Evolutionary conservation across 1,140 invertebrate genomes (phyloP), one percentile per base, ranked within the genome.

Genomic region (Penaeus japonicus): DNA sequence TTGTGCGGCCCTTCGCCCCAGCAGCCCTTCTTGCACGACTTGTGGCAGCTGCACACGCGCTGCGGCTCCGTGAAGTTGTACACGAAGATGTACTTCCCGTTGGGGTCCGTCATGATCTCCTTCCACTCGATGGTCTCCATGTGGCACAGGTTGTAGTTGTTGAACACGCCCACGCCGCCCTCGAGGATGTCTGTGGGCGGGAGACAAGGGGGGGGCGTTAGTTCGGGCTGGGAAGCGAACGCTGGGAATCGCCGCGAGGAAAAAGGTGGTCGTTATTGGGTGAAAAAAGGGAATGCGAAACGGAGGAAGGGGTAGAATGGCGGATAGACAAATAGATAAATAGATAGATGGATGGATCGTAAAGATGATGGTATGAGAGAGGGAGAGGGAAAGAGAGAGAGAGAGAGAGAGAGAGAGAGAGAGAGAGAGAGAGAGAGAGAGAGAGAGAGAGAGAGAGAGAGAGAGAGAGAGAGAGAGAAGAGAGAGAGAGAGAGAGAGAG

Each of bases 81-180:
- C 0, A 96, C 94, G 91, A 96, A 96, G 7, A 95, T 93, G 90
- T 96, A 96, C 22, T 94, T 94, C 0, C 95, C 95, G 53, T 94
- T 94, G 0, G 94, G 93, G 53, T 96, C 96, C 10, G 96, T 96
- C 89, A 98, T 96, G 84, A 99, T 99, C 93, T 99, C 98, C 22
- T 96, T 95, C 98, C 98, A 99, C 91, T 97, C 96, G 90, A 99
- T 98, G 2, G 97, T 97, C 89, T 96, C 96, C n/a, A 98, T 95
- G 93, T 98, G 97, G 92, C 98, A 99, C 20, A 99, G 94, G 91
- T 98, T 98, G 93, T 97, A 98, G 92, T 99, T 99, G 93, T 98
- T 97, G 92, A 97, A 96, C 90, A 98, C 95, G 32, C 97, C 97
- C 78, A 99, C 97, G 92, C 95, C 97, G 1, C 98, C 98, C 70